These are phyloP conservation scores for Sitta europaea DNA, from an alignment of 2,113 vertebrate genomes.

Conservation along the genomic window DNA sequence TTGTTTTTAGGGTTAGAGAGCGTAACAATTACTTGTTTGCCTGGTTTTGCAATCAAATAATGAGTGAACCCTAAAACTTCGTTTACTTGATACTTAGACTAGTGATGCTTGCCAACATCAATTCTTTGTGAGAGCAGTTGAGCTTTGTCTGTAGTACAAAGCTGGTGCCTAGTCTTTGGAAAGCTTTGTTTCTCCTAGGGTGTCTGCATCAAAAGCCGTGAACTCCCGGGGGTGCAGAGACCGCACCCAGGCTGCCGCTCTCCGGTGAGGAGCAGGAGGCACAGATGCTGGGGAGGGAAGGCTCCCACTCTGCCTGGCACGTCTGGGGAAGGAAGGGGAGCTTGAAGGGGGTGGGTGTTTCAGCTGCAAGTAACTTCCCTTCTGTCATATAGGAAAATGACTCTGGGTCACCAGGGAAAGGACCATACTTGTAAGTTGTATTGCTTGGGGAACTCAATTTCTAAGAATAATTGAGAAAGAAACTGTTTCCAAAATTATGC, in stretches of 20 bases:
- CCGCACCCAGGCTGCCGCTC: neutral
- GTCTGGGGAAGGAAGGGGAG: neutral
- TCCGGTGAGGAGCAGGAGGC: neutral
- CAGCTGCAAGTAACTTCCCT: neutral
- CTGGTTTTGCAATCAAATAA: neutral
- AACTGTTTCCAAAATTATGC: neutral
- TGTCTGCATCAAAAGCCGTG: neutral
- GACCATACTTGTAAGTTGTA: fast-evolving
- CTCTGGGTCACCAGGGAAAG: neutral
- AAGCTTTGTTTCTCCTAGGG: neutral
- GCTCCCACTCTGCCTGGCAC: neutral
- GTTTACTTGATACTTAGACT: neutral
- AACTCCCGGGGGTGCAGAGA: fast-evolving
- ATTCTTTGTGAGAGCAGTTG: neutral
- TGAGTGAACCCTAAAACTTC: neutral
- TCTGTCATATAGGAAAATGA: neutral
- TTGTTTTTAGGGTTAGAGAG: neutral
- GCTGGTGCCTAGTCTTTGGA: neutral
- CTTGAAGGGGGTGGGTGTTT: neutral
- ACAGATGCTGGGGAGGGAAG: neutral
- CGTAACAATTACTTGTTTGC: neutral
- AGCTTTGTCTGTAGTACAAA: neutral
- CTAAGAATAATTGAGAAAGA: neutral
- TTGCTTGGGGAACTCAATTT: neutral
- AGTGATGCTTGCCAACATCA: neutral